A percentile compares a stretch with the other conserved stretches of the same genome.
Conservation (phyloP, 1,140 invertebrate species). For the Nylanderia fulva region DNA sequence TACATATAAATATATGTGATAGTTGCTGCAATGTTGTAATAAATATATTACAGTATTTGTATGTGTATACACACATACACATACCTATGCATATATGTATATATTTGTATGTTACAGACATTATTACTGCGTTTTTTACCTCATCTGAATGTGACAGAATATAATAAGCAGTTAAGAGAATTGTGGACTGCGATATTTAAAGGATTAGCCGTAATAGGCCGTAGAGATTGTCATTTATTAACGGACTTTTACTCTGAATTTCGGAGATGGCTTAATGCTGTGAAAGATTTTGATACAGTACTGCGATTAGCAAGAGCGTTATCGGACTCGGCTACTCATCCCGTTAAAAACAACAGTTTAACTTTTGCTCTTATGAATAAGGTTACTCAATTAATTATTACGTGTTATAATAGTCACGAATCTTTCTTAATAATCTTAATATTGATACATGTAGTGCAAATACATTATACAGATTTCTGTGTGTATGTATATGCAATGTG, state of each 20-base stretch:
- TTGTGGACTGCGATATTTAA: conserved; percentile 86
- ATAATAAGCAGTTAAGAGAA: conserved; percentile 83
- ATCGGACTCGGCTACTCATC: conserved; percentile 77
- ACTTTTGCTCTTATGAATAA: conserved; percentile 82
- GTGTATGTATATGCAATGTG: too few relatives aligned
- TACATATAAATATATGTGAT: too few relatives aligned
- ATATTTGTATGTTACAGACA: conserved; percentile 81
- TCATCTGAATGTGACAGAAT: conserved; percentile 83
- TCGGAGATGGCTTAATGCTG: conserved; percentile 83
- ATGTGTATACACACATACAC: conserved; percentile 83
- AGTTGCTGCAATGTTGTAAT: too few relatives aligned
- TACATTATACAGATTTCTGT: too few relatives aligned
- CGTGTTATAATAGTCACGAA: background rate
- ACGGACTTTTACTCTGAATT: conserved; percentile 86
- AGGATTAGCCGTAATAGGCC: conserved; percentile 85
- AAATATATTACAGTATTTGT: too few relatives aligned
- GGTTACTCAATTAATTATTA: conserved; percentile 70
- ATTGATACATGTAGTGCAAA: background rate
- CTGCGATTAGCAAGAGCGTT: conserved; percentile 78
- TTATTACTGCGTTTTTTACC: conserved; percentile 87
- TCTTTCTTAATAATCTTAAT: conserved; percentile 17
- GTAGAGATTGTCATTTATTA: conserved; percentile 85
- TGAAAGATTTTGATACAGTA: conserved; percentile 71
- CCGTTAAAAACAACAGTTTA: conserved; percentile 81
- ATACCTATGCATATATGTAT: background rate